Evolutionary conservation across 2,888 invertebrate species (phyloP).

Genomic region (Ypsolopha scabrella): DNA sequence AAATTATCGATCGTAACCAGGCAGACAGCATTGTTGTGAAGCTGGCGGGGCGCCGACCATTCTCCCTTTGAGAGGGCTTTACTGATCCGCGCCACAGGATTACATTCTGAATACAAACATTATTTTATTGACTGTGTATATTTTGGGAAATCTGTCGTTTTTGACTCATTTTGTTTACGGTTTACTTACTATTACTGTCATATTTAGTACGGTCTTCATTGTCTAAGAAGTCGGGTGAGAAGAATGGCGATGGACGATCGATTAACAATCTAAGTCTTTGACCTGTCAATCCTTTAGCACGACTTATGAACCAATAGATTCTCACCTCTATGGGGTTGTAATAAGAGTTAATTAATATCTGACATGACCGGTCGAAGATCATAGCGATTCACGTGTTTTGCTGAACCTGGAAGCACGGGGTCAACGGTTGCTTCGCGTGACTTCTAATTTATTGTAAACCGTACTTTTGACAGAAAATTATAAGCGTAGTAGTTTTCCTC

Average conservation of each 20-base stretch:
- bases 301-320: background rate
- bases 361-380: background rate
- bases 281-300: background rate
- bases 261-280: background rate
- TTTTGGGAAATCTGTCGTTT: no score
- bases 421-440: background rate
- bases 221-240: no score
- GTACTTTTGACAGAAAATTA: no score
- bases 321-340: background rate
- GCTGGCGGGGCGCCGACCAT: constrained; percentile 41
- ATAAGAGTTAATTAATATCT: background rate
- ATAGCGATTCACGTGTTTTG: background rate
- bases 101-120: no score
- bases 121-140: no score
- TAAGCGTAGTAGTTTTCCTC: no score
- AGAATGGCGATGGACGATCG: background rate
- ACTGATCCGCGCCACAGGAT: no score
- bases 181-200: no score
- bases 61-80: constrained; percentile 25
- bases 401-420: background rate
- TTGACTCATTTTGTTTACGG: no score
- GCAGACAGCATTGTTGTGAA: constrained; percentile 41
- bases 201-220: no score
- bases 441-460: background rate
- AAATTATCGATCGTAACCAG: constrained; percentile 44